Evolutionary conservation across 2,888 invertebrate species (phyloP).

Genomic region (Elysia crispata): DNA sequence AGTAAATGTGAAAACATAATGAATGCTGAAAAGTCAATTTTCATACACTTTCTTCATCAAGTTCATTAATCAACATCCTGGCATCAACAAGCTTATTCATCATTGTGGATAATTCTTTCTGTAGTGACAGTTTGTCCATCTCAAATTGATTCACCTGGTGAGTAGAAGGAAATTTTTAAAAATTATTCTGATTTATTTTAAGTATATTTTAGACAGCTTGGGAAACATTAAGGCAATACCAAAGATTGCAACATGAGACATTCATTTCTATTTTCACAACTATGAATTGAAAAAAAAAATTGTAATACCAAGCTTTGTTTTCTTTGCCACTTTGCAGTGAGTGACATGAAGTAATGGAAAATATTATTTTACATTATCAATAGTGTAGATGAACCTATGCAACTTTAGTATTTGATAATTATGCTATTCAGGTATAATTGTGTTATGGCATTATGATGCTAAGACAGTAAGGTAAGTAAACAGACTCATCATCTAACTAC

Average conservation of each 20-base stretch:
- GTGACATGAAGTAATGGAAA: too few species aligned
- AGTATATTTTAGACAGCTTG: background rate
- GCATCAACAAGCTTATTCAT: constrained; percentile 78
- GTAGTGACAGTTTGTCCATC: constrained; percentile 90
- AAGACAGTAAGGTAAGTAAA: too few species aligned
- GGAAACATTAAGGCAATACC: background rate
- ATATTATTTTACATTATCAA: too few species aligned
- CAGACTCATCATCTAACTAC: too few species aligned
- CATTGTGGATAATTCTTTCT: constrained; percentile 90
- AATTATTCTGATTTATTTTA: background rate
- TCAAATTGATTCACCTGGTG: constrained; percentile 87
- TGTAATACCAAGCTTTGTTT: constrained; percentile 5
- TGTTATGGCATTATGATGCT: too few species aligned
- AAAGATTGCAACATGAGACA: background rate
- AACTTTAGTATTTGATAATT: too few species aligned
- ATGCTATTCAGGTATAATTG: too few species aligned
- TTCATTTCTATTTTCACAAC: background rate
- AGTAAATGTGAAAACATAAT: too few species aligned
- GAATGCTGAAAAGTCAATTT: too few species aligned
- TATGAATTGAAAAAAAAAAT: background rate
- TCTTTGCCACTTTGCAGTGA: constrained; percentile 25
- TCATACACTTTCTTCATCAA: constrained; percentile 78
- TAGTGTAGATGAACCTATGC: too few species aligned
- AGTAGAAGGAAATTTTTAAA: background rate
- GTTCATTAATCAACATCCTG: constrained; percentile 74